Evolutionary conservation across 2,113 vertebrate genomes (phyloP), one percentile per base, ranked within the genome.

Genomic region (Erythrocebus patas): DNA sequence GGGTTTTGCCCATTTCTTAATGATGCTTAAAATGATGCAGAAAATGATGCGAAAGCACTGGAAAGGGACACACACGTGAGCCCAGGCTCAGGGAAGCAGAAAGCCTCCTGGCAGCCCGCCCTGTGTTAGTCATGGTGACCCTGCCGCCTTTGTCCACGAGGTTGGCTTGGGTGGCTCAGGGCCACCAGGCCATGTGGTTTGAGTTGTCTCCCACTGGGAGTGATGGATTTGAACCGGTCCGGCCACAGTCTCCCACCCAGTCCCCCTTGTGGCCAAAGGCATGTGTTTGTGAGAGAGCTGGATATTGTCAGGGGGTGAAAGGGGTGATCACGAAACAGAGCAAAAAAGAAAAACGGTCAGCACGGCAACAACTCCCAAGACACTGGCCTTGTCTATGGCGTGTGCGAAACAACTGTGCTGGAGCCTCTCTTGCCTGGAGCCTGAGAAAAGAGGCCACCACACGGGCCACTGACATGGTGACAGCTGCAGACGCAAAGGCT

Each of bases 371-470:
- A 75, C 3, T 30, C 70, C 75, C 88, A 9, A 6, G 66, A 23
- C 14, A 0, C 35, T 16, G 13, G 45, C 57, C 20, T 17, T 11
- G 6, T 35, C 89, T 0, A 0, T 5, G 2, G 11, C 3, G 0
- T 23, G 14, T 40, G 61, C 64, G 78, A 1, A 73, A 4, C 73
- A 22, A 3, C 68, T 14, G 27, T 87, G 55, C n/a, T 12, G 8
- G 45, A 40, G 64, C 27, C n/a, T n/a, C 6, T 11, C 18, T 52
- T 9, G 5, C 40, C 87, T 91, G 38, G 23, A 81, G 72, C 55
- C 76, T 5, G 13, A 57, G 96, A 40, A 86, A 25, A 83, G n/a
- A 75, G 55, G 75, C 23, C 32, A 16, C 23, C 1, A 3, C 2
- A 23, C 6, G 45, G 84, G 18, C n/a, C 6, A 2, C 35, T 52